Percentiles rank a stretch among this genome's conserved stretches.
These are phyloP conservation scores for Agelaius tricolor DNA, from an alignment of 2,113 vertebrate genomes.

Conservation along the genomic window DNA sequence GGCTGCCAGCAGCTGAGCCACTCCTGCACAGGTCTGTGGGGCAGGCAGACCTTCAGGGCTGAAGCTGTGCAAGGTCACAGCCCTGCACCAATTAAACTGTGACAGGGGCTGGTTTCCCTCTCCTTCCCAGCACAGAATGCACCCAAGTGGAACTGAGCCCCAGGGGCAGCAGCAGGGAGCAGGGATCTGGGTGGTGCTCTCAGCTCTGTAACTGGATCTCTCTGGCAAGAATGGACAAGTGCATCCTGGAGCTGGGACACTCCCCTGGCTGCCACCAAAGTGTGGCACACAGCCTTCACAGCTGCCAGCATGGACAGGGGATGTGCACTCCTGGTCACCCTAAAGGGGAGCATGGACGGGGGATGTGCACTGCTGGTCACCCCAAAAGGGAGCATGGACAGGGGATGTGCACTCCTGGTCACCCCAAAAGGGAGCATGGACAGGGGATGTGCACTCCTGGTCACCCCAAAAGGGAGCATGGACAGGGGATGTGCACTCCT, in stretches of 20 bases:
- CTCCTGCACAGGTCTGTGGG: neutral
- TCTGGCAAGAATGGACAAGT: neutral
- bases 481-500: neutral
- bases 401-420: accelerated
- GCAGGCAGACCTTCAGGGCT: neutral
- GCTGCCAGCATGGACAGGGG: neutral
- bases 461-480: neutral
- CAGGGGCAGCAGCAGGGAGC: neutral
- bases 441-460: accelerated
- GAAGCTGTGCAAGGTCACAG: neutral
- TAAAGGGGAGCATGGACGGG: neutral
- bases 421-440: neutral
- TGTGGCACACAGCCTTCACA: neutral
- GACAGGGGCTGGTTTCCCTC: neutral
- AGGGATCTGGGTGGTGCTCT: neutral
- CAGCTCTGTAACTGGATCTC: neutral
- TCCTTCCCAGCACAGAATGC: neutral
- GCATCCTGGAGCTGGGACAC: neutral
- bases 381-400: neutral
- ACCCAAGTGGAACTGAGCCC: neutral
- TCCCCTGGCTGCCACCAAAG: neutral
- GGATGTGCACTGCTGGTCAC: accelerated
- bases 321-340: accelerated
- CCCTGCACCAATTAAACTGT: neutral
- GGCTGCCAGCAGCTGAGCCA: neutral